Evolutionary conservation across 2,797 vertebrate genomes (phyloP).

Genomic region (Pseudochaenichthys georgianus): DNA sequence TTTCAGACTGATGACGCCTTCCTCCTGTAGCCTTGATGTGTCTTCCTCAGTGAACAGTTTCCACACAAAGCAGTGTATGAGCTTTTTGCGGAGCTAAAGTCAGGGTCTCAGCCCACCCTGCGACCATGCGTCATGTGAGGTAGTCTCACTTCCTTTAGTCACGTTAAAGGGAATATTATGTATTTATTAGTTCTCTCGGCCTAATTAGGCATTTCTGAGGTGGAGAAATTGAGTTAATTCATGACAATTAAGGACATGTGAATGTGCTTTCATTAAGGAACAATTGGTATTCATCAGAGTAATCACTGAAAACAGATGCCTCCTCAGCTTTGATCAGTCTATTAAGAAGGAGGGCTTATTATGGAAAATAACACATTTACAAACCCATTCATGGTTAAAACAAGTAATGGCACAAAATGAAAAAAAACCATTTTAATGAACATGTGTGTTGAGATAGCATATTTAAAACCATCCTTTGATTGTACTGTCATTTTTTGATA

Average conservation of each 20-base stretch:
- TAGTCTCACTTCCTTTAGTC: not conserved
- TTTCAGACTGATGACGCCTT: slow-evolving; percentile 5
- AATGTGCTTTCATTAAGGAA: slow-evolving; percentile 46
- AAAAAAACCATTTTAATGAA: slow-evolving; percentile 25
- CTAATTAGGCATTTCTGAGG: slow-evolving; percentile 23
- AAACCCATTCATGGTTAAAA: slow-evolving; percentile 19
- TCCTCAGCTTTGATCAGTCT: slow-evolving; percentile 39
- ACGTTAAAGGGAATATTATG: slow-evolving; percentile 16
- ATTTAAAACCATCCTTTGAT: slow-evolving; percentile 12
- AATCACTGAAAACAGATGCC: slow-evolving; percentile 58
- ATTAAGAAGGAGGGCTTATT: slow-evolving; percentile 19
- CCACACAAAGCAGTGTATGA: slow-evolving; percentile 1
- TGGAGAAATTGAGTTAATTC: slow-evolving; percentile 26
- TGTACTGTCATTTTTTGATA: not conserved
- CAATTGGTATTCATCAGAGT: slow-evolving; percentile 40
- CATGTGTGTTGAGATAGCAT: not conserved
- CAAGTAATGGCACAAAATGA: slow-evolving; percentile 30
- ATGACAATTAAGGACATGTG: slow-evolving; percentile 21
- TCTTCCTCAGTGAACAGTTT: not conserved
- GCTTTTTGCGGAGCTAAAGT: slow-evolving; percentile 3
- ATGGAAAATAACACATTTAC: slow-evolving; percentile 21
- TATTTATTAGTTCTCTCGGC: slow-evolving; percentile 15
- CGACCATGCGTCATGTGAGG: not conserved
- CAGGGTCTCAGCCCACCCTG: not conserved
- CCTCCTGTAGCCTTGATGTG: slow-evolving; percentile 6